A percentile compares a stretch with the other conserved stretches of the same genome.
phyloP scores from a whole-genome alignment of 2,888 invertebrate species.

The Cheilosia grossa region DNA sequence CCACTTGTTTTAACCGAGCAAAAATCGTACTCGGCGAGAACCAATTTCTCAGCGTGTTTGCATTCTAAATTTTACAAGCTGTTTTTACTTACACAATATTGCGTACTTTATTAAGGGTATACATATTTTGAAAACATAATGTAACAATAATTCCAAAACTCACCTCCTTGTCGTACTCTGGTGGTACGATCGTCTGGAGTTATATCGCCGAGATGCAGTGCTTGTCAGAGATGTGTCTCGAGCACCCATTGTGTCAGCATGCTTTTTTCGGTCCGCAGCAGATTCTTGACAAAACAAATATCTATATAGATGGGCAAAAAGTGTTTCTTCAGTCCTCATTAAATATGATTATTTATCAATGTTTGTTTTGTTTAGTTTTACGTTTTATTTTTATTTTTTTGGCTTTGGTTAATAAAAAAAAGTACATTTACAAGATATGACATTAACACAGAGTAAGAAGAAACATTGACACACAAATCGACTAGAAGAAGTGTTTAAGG shows the following conservation, averaged over 20 bases:
- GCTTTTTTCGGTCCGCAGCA: constrained; percentile 79
- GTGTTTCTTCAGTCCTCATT: constrained; percentile 35
- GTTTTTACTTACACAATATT: too few relatives aligned
- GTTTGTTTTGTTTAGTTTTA: constrained; percentile 10
- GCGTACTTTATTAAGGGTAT: too few relatives aligned
- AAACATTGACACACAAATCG: constrained; percentile 11
- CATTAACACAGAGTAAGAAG: neutral
- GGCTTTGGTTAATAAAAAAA: neutral
- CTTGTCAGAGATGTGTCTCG: constrained; percentile 82
- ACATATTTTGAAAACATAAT: too few relatives aligned
- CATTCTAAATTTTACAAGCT: too few relatives aligned
- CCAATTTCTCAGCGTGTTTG: too few relatives aligned
- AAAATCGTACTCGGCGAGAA: too few relatives aligned
- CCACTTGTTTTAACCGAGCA: too few relatives aligned
- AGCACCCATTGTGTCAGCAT: constrained; percentile 80
- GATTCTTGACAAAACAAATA: constrained; percentile 81
- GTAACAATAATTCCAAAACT: constrained; percentile 57
- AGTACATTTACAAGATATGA: neutral
- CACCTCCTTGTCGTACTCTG: constrained; percentile 82
- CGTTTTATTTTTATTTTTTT: constrained; percentile 15
- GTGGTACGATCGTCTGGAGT: constrained; percentile 81
- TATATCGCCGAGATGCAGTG: constrained; percentile 82
- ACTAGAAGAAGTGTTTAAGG: constrained; percentile 7
- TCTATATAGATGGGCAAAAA: constrained; percentile 76
- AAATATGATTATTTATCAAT: constrained; percentile 4